phyloP scores from a whole-genome alignment of 1,140 invertebrate species.

The Drosophila kurseongensis region DNA sequence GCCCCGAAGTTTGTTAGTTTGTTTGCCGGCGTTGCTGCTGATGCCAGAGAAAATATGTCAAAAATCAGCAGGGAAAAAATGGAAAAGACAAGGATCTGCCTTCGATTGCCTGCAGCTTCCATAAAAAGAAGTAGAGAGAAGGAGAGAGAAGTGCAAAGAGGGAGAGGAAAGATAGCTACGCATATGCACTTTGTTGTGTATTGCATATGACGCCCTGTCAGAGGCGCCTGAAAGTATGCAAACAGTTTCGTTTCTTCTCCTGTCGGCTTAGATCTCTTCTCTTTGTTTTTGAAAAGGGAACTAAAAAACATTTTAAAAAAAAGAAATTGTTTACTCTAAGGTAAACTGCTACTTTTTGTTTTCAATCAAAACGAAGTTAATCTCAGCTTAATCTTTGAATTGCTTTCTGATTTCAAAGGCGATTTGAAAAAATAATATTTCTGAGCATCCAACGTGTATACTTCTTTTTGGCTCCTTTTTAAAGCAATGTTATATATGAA shows the following conservation, averaged over 20 bases:
- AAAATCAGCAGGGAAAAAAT: constrained; percentile 71
- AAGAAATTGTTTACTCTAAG: constrained; percentile 50
- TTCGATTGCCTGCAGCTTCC: constrained; percentile 69
- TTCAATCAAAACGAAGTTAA: constrained; percentile 20
- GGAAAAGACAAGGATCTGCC: constrained; percentile 54
- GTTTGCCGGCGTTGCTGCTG: constrained; percentile 52
- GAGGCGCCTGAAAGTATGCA: constrained; percentile 63
- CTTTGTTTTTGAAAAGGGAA: constrained; percentile 40
- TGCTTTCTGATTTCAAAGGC: constrained; percentile 1
- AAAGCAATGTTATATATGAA: no score
- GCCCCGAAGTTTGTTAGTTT: constrained; percentile 71
- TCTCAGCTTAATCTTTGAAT: constrained; percentile 15
- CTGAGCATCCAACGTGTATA: no score
- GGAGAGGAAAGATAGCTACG: not conserved
- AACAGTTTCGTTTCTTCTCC: constrained; percentile 53
- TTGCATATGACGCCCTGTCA: constrained; percentile 60
- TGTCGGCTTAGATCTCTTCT: constrained; percentile 43
- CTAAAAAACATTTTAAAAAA: constrained; percentile 27
- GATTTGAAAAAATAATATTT: not conserved
- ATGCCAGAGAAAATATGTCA: constrained; percentile 77
- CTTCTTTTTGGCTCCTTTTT: no score
- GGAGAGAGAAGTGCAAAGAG: not conserved
- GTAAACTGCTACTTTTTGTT: constrained; percentile 15
- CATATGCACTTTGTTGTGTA: constrained; percentile 58
- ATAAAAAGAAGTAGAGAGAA: not conserved